These are phyloP conservation scores for Acipenser oxyrinchus DNA, from an alignment of 2,797 vertebrate species.

Conservation along the genomic window DNA sequence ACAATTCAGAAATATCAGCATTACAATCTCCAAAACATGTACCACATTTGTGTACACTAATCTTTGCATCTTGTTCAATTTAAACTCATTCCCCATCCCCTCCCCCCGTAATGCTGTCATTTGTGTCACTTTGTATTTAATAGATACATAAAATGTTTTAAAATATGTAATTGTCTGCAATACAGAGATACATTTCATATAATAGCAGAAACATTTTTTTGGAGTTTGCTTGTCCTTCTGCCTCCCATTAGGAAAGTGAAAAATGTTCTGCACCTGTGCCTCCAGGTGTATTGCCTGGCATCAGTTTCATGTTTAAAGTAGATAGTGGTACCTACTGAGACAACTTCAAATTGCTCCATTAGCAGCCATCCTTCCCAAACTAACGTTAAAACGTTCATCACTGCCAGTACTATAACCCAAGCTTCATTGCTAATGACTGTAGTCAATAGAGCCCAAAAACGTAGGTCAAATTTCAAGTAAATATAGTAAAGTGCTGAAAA, in stretches of 20 bases:
- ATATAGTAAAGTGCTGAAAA: conserved; percentile 46
- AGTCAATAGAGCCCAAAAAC: conserved; percentile 30
- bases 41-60: no score
- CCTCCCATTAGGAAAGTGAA: conserved; percentile 57
- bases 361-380: conserved; percentile 65
- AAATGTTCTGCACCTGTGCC: conserved; percentile 40
- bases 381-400: conserved; percentile 54
- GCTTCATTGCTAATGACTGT: conserved; percentile 44
- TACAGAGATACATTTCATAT: conserved; percentile 38
- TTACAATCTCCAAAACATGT: no score
- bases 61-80: no score
- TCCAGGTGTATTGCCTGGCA: conserved; percentile 32
- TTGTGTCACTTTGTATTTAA: no score
- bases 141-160: no score
- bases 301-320: conserved; percentile 45
- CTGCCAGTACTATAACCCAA: conserved; percentile 54
- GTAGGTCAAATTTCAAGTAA: conserved; percentile 21
- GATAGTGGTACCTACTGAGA: conserved; percentile 55
- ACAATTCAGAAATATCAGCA: no score
- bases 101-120: no score
- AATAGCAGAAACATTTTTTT: conserved; percentile 38
- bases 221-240: conserved; percentile 22
- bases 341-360: conserved; percentile 54
- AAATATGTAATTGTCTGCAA: background rate
- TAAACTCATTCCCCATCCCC: no score